Base-by-base conservation (phyloP, 92 coral and sea anemone species). In the Diadumene lineata region DNA sequence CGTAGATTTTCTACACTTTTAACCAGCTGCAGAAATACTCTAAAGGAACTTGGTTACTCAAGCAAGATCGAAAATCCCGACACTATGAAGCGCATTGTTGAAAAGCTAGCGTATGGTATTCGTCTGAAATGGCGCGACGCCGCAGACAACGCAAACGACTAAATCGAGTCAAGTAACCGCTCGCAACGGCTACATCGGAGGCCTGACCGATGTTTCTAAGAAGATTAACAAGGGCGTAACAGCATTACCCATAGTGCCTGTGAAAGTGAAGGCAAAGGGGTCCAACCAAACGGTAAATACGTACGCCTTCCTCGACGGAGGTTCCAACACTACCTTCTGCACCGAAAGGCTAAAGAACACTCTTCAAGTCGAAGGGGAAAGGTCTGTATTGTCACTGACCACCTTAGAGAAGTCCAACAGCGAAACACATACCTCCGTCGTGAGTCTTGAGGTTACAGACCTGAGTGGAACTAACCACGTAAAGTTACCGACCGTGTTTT, bases 1-100 rank as follows among this genome's bases (percentile, higher is more conserved):
- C 82, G 61, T 55, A 67, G 74, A 34, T 86, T 85, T 68, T 85
- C 90, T 8, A 74, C 82, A 1, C 77, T 77, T 25, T 75, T 85
- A 15, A 85, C 88, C 24, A 79, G 88, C 58, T 85, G 94, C 55
- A 79, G 65, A 44, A 89, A 89, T 60, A 80, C 88, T 1, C 72
- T 85, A 0, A 74, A 64, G 68, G 88, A 81, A 56, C 85, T 85
- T 24, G 81, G 94, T 55, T 89, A 53, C 60, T 74, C 82, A 23
- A 68, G 44, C 34, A 89, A 75, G 63, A 24, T 88, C 69, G 81
- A 88, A 34, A 85, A 84, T 64, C 86, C 84, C 0, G 90, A 89
- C 38, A 75, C 73, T 50, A 61, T 88, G 43, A 73, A 68, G 29
- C 77, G 58, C 74, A 65, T 84, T 60, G 64, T 80, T 1, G 68